Base-by-base conservation (phyloP, 2,888 invertebrate genomes). In the Liposcelis brunnea region DNA sequence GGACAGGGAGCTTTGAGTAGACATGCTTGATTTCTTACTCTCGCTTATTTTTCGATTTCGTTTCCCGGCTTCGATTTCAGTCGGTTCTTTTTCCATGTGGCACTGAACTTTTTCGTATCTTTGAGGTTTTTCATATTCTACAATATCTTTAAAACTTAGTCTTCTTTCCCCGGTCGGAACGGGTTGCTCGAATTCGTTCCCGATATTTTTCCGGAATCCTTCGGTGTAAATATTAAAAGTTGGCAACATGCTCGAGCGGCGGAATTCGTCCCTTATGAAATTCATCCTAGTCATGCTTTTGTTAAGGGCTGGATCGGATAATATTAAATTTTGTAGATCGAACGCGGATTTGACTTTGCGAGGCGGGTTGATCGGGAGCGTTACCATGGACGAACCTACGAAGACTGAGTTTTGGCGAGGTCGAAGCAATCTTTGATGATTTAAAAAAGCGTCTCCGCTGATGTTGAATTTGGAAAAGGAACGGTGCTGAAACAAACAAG, bases 341-440 rank as follows among this genome's bases (percentile, higher is more conserved):
- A 86, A 77, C 1, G 86, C 87, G 32, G 84, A 84, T 54, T 85
- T 80, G 4, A 80, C 80, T 49, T 59, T 59, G 26, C 63, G 50
- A 6, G 59, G 57, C 1, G 79, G 74, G 52, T 74, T 74, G 48
- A 61, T 54, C 11, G 78, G 75, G 49, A 79, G 71, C 46, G 80
- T 67, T 43, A 77, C 74, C 52, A 73, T 71, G 1, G 74, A 69
- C 31, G 73, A 69, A 48, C 83, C 80, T 31, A 86, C 85, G 65
- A 89, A 87, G 12, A 89, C 86, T 2, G 87, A 87, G 64, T 87
- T 87, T 66, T 86, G 80, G 10, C 80, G 66, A 1, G 73, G 75
- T 15, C 79, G 64, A 35, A 61, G 50, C 34, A 53, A 48, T n/a
- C 42, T 44, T 19, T 46, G 47, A 42, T 47, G 45, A 14, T 43